These are phyloP conservation scores for Meandrina meandrites DNA, from an alignment of 92 coral and sea anemone genomes.

Conservation along the genomic window DNA sequence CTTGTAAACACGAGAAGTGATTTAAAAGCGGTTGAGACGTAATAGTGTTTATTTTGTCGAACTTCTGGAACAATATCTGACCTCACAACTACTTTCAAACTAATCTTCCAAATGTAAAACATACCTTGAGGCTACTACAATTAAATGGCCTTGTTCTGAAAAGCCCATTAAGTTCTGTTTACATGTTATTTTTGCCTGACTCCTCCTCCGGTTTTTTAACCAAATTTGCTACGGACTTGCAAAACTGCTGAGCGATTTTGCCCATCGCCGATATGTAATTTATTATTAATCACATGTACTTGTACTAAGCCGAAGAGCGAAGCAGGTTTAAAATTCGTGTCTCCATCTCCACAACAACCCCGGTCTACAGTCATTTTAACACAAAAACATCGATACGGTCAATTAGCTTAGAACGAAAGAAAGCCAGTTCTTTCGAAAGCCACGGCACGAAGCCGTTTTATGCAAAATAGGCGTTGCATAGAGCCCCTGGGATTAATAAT, in stretches of 20 bases:
- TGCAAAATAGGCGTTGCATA: constrained; percentile 5
- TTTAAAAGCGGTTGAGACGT: neutral
- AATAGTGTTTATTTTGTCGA: constrained; percentile 20
- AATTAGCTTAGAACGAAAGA: neutral
- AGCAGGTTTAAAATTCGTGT: neutral
- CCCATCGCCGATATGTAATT: constrained; percentile 26
- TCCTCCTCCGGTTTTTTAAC: neutral
- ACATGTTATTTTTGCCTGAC: neutral
- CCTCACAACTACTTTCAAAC: constrained; percentile 16
- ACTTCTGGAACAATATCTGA: neutral
- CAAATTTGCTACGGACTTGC: neutral
- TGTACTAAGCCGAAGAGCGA: neutral
- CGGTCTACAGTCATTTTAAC: neutral
- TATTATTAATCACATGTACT: constrained; percentile 21
- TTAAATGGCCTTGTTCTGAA: too few species aligned
- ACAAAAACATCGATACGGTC: constrained; percentile 6
- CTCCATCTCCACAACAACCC: neutral
- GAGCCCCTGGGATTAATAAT: constrained; percentile 39
- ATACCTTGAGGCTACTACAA: neutral
- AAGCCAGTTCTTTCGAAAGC: neutral
- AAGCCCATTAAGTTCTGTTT: neutral
- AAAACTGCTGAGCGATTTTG: constrained; percentile 24
- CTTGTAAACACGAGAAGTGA: neutral
- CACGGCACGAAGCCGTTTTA: neutral
- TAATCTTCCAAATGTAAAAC: constrained; percentile 18